Evolutionary conservation across 2,888 invertebrate genomes (phyloP), one percentile per base, ranked within the genome.

Genomic region (Drosophila buzzatii): DNA sequence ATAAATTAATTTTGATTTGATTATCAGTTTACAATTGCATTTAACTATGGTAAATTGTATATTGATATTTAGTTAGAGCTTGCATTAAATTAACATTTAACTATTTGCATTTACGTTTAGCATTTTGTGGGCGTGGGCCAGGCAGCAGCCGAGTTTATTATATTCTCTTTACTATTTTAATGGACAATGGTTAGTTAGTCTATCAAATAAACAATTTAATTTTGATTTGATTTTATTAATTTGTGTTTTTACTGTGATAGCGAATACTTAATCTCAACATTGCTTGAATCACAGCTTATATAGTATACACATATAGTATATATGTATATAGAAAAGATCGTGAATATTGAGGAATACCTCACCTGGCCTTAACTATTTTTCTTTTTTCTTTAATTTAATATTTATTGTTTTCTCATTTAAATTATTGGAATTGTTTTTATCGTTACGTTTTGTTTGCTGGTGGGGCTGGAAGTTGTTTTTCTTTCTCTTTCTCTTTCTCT

Each of bases 1-100:
- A 82, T 67, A 79, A 76, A 62, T 70, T 80, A 80, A 75, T 90
- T 86, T 86, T 83, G 89, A 85, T 87, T 85, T 82, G 53, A 63
- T 70, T 75, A 80, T 70, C 60, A 70, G 68, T 82, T 79, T 66
- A 77, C 80, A 82, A 76, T 85, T 88, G 82, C 71, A 89, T 86
- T 86, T 85, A 88, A 73, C 88, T 86, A 89, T 86, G 71, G 53
- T 76, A 69, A 74, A 69, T 72, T 49, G 62, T 83, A 64, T 72
- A 56, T 71, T 72, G 78, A 73, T 83, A 79, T 76, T 79, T 80
- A 71, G 70, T 86, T 75, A 72, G 82, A 71, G 62, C 56, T 57
- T 67, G 73, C 52, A 71, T 82, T 73, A 81, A 75, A 75, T 85
- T 74, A 82, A 81, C 82, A 87, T 76, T 89, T 87, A 82, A 70